Evolutionary conservation across 1,140 invertebrate genomes (phyloP), one percentile per base, ranked within the genome.

Genomic region (Psilanteris sp.): DNA sequence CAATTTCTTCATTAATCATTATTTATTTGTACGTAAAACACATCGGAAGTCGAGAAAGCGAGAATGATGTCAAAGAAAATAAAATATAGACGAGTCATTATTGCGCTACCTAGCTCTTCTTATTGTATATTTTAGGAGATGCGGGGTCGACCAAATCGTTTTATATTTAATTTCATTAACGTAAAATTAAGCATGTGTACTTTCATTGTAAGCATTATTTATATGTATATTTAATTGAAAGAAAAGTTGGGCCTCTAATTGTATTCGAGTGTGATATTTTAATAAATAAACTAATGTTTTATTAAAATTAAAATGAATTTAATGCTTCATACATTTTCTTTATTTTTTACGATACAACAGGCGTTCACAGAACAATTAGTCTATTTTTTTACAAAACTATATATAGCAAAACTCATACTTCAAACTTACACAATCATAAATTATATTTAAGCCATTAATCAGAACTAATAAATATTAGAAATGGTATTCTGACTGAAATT

Each of bases 151-250:
- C 7, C 14, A n/a, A 54, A 57, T 59, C 24, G 62, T 59, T 61
- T 75, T 75, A 48, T 75, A 75, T 75, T 75, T 75, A 75, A 68
- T 62, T 61, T 18, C 43, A 74, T 74, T 61, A 62, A 67, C 20
- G 34, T 67, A 75, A 61, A 37, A 14, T 34, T 75, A 68, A 62
- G 22, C 9, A 62, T 50, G 22, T 43, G 29, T 75, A 68, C 8
- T 68, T 55, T 16, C 36, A 55, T 61, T 36, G 15, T 70, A 70
- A 70, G 43, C 36, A 2, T 50, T 70, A 76, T 64, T 70, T 55
- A 57, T 78, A 74, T 80, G 78, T 80, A 31, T 81, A 82, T 79
- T 82, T 83, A 82, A 82, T 75, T 81, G 34, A 81, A 82, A 68
- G 62, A 57, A 36, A 67, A 59, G 54, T 48, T 62, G 50, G 55